Evolutionary conservation across 2,888 invertebrate genomes (phyloP).

Genomic region (Drosophila algonquin): DNA sequence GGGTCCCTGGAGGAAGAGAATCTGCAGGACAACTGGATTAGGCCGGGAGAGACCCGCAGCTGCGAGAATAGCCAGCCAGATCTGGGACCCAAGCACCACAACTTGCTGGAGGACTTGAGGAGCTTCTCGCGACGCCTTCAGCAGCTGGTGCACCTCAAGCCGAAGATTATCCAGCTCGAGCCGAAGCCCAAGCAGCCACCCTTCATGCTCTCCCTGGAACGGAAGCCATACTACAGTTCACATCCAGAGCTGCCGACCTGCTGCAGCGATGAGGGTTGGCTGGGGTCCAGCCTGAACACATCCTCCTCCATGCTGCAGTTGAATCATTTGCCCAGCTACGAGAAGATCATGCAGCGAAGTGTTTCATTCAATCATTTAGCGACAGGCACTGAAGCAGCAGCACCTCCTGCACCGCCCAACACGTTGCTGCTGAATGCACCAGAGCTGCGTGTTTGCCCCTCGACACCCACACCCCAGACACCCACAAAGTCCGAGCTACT

Average conservation of each 20-base stretch:
- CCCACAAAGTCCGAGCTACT: constrained; percentile 78
- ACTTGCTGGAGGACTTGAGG: constrained; percentile 78
- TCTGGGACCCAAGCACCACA: constrained; percentile 63
- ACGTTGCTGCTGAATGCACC: constrained; percentile 69
- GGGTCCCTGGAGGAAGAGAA: constrained; percentile 48
- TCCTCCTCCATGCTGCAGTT: constrained; percentile 63
- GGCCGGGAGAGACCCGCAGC: constrained; percentile 78
- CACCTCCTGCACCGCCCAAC: constrained; percentile 36
- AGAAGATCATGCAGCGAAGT: constrained; percentile 41
- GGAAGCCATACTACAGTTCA: constrained; percentile 78
- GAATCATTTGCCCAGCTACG: constrained; percentile 61
- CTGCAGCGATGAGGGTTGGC: constrained; percentile 30
- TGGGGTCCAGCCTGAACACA: constrained; percentile 32
- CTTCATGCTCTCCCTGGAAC: constrained; percentile 46
- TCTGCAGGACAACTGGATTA: constrained; percentile 80
- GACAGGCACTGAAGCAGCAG: constrained; percentile 21
- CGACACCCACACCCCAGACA: constrained; percentile 82
- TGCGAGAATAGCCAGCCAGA: constrained; percentile 77
- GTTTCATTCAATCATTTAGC: constrained; percentile 45
- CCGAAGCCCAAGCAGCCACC: constrained; percentile 28
- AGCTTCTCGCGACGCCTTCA: constrained; percentile 74
- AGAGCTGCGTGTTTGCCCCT: constrained; percentile 79
- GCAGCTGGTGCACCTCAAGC: constrained; percentile 63
- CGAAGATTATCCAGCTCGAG: constrained; percentile 22
- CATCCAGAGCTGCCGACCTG: constrained; percentile 77